Evolutionary conservation across 2,113 vertebrate species (phyloP), one percentile per base, ranked within the genome.

Genomic region (Dasyprocta punctata): DNA sequence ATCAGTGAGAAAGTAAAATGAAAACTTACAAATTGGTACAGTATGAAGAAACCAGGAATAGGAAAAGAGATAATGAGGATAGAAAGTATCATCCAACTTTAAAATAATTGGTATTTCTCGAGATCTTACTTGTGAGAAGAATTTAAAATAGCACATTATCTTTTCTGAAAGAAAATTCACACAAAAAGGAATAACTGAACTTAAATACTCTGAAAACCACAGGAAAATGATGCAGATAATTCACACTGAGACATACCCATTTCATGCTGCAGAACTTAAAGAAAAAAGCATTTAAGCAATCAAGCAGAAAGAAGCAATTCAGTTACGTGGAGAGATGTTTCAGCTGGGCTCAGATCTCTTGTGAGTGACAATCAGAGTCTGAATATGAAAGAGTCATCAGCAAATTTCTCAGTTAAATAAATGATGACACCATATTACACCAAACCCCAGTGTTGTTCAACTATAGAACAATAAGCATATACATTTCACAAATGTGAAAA

Each of bases 171-270:
- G 30, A 17, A 88, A 67, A 78, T 78, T 78, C n/a, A 80, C 81
- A 60, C 85, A 92, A 93, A 49, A 65, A 86, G 20, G 14, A 95
- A 84, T 78, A 88, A 86, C 65, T 44, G 22, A 96, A 90, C 83
- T 56, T 33, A 67, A 97, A 86, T 4, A 19, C 19, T 33, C 24
- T 11, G 56, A 88, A 20, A 77, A n/a, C 17, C 1, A 60, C 22
- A 44, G 10, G n/a, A 84, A 86, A 95, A 33, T 87, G 22, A 93
- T 6, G 90, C 12, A 63, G 38, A 81, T 94, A 88, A 61, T 61
- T 89, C 60, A 86, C 24, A 24, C 7, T n/a, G 44, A 92, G 11
- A 26, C 17, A 63, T 49, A 82, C 16, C 7, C 56, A 77, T 90
- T 54, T 96, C 54, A 83, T 92, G n/a, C 83, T 73, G 63, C 4